Evolutionary conservation across 2,113 vertebrate species (phyloP).

Genomic region (Azemiops feae): DNA sequence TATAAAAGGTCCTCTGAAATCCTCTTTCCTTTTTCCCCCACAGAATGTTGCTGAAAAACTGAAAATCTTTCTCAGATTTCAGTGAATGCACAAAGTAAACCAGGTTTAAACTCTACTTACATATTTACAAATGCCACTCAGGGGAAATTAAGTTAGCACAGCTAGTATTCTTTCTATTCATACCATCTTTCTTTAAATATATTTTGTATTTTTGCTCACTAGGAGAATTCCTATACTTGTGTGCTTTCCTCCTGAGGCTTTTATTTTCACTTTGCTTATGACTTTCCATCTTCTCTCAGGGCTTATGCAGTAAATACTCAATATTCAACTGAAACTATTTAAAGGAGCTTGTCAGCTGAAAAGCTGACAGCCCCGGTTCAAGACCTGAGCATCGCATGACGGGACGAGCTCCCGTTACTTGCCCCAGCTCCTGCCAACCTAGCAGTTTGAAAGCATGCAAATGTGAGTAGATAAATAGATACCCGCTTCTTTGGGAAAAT

Average conservation of each 20-base stretch:
- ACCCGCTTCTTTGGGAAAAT: not conserved
- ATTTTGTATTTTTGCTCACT: not conserved
- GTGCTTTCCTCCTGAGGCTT: not conserved
- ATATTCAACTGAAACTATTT: not conserved
- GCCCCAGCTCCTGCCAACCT: not conserved
- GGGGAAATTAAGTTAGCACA: not conserved
- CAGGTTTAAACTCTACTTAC: not conserved
- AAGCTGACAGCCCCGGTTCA: not conserved
- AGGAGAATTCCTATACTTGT: not conserved
- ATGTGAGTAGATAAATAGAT: not conserved
- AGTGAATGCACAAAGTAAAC: not conserved
- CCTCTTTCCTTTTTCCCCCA: not conserved
- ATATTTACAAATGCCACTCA: not conserved
- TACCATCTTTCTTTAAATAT: conserved; percentile 7
- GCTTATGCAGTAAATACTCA: not conserved
- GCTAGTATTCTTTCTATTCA: not conserved
- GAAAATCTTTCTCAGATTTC: conserved; percentile 1
- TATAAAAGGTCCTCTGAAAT: conserved; percentile 18
- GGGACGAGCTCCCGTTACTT: not conserved
- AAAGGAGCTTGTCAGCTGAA: not conserved
- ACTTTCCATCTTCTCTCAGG: conserved; percentile 3
- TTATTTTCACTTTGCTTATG: not conserved
- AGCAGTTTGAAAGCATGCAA: not conserved
- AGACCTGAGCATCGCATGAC: not conserved
- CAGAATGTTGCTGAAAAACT: not conserved